phyloP scores from a whole-genome alignment of 2,113 vertebrate genomes.

The Xiphophorus maculatus region DNA sequence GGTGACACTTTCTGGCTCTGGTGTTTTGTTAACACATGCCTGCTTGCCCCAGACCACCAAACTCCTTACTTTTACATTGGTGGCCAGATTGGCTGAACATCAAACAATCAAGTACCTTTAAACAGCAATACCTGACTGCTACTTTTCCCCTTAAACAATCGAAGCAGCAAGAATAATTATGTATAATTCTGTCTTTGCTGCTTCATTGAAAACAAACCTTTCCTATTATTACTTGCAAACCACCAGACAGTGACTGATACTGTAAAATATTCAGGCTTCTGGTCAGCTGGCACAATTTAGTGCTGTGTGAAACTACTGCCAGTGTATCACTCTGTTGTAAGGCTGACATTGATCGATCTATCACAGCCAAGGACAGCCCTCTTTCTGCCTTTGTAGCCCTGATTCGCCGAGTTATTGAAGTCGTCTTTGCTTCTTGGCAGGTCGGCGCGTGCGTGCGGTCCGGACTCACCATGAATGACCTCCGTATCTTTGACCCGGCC shows the following conservation, averaged over 20 bases:
- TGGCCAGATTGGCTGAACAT: neutral
- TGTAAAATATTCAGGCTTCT: neutral
- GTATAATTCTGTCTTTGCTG: neutral
- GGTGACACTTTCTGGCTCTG: neutral
- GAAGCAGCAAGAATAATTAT: neutral
- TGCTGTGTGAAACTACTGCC: neutral
- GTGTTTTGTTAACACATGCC: neutral
- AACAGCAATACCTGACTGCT: neutral
- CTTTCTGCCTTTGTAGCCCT: constrained; percentile 36
- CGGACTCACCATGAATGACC: constrained; percentile 71
- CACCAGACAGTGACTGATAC: neutral
- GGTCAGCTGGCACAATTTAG: constrained; percentile 13
- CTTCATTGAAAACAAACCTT: neutral
- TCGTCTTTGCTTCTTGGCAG: constrained; percentile 67
- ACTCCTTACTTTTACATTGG: neutral
- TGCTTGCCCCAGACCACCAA: neutral
- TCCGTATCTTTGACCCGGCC: constrained; percentile 68
- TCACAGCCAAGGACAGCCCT: constrained; percentile 56
- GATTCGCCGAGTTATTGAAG: constrained; percentile 45
- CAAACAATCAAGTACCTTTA: neutral
- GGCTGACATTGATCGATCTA: constrained; percentile 43
- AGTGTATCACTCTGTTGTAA: constrained; percentile 28
- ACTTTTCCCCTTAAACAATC: neutral
- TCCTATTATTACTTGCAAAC: neutral
- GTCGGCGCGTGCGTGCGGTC: constrained; percentile 54